Conservation (phyloP, 2,888 invertebrate genomes). For the Cyclophora albipunctata region DNA sequence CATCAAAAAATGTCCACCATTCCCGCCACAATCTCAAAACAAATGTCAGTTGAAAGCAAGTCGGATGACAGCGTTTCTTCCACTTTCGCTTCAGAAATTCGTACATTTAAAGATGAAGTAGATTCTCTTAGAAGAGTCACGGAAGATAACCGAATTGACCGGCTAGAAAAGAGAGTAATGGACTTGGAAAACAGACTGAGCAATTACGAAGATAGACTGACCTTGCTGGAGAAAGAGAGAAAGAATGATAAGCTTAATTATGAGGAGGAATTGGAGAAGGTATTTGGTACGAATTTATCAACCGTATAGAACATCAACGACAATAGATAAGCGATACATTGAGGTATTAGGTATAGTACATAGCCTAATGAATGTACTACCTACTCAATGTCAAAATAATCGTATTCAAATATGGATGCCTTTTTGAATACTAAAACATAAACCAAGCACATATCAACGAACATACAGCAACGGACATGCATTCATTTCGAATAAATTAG, state of each 20-base stretch:
- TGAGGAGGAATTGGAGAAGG: background rate
- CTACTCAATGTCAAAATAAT: too few relatives aligned
- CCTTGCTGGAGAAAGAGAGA: conserved; percentile 20
- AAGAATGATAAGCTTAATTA: background rate
- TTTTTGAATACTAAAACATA: too few relatives aligned
- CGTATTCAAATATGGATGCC: too few relatives aligned
- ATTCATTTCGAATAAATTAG: too few relatives aligned
- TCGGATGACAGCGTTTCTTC: conserved; percentile 3
- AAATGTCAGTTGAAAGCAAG: conserved; percentile 6
- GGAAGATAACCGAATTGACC: conserved; percentile 21
- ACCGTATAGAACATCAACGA: too few relatives aligned
- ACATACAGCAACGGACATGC: too few relatives aligned
- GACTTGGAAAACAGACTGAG: conserved; percentile 6
- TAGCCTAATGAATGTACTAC: too few relatives aligned
- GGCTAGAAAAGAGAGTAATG: conserved; percentile 26
- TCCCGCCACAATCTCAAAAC: conserved; percentile 6
- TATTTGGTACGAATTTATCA: background rate
- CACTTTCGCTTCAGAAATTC: conserved; percentile 15
- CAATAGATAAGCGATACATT: too few relatives aligned
- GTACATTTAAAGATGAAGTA: conserved; percentile 27
- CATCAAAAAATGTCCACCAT: conserved; percentile 29
- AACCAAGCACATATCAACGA: too few relatives aligned
- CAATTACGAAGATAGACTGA: conserved; percentile 25
- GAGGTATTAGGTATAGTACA: too few relatives aligned
- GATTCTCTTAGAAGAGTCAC: conserved; percentile 19